Base-by-base conservation (phyloP, 2,797 vertebrate genomes). In the Micromesistius poutassou region DNA sequence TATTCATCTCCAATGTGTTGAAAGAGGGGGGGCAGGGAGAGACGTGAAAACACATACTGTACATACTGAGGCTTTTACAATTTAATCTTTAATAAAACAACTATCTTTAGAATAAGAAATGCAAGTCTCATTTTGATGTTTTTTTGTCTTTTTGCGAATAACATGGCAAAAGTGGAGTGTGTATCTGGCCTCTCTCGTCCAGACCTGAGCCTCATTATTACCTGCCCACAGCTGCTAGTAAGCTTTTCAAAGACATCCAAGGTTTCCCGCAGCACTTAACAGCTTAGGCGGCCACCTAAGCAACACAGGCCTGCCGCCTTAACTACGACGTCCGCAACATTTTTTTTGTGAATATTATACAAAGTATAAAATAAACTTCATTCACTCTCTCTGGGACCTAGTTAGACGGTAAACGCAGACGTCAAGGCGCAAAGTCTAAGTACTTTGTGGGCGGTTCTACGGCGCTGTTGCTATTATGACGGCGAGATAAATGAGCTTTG, bases 151-250 rank as follows among this genome's bases (percentile, higher is more conserved):
- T 62, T n/a, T 7, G 55, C 22, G 25, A 55, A 76, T 74, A 68
- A 42, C 62, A 19, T 16, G 2, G 66, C 78, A 77, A 33, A 75
- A 80, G 25, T 12, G n/a, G 25, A 33, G 62, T 71, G 71, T 71
- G 25, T 75, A n/a, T 76, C 55, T 25, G 76, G 83, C 85, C 85
- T 82, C 22, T 40, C 78, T 83, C 79, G 25, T 2, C 74, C 40
- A 77, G 80, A 79, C 83, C 77, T 81, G 66, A 73, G 76, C 86
- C 74, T 83, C 76, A 89, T 90, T 90, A 91, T 88, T 88, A 89
- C 85, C 85, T 87, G 35, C 76, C 74, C 77, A 78, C 80, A 80
- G 79, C 88, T 86, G 80, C 77, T 76, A 31, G 81, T 72, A 62
- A 71, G 62, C 8, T 46, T 77, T 85, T 80, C 73, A 83, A 77